Evolutionary conservation across 2,797 vertebrate species (phyloP).

Genomic region (Sphaeramia orbicularis): DNA sequence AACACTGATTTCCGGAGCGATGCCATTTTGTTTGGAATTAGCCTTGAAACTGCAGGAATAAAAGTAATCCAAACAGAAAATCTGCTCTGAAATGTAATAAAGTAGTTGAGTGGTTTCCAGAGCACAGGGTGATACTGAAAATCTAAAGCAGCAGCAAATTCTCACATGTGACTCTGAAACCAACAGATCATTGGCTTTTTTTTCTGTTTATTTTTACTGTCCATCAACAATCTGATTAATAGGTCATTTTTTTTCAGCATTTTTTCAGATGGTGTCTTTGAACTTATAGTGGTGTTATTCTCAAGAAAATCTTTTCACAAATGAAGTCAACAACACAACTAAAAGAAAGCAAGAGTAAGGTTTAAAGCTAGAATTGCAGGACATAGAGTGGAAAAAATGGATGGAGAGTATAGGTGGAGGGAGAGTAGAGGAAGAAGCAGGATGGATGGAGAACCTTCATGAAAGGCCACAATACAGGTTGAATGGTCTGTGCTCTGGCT

Average conservation of each 20-base stretch:
- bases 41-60: no score
- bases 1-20: no score
- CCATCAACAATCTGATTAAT: background rate
- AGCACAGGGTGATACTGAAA: no score
- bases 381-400: background rate
- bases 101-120: no score
- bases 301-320: background rate
- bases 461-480: constrained; percentile 25
- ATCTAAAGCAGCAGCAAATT: background rate
- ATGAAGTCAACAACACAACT: background rate
- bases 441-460: constrained; percentile 32
- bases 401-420: background rate
- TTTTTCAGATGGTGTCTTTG: background rate
- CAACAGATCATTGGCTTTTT: background rate
- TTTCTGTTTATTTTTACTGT: background rate
- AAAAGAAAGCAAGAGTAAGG: background rate
- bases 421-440: background rate
- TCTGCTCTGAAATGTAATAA: no score
- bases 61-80: no score
- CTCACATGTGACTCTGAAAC: background rate
- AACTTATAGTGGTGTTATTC: background rate
- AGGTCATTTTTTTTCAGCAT: no score
- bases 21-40: no score
- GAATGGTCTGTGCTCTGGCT: constrained; percentile 51
- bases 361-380: background rate